Percentiles rank a stretch among this genome's conserved stretches.
phyloP scores from a whole-genome alignment of 2,113 vertebrate genomes.

The Sus scrofa region DNA sequence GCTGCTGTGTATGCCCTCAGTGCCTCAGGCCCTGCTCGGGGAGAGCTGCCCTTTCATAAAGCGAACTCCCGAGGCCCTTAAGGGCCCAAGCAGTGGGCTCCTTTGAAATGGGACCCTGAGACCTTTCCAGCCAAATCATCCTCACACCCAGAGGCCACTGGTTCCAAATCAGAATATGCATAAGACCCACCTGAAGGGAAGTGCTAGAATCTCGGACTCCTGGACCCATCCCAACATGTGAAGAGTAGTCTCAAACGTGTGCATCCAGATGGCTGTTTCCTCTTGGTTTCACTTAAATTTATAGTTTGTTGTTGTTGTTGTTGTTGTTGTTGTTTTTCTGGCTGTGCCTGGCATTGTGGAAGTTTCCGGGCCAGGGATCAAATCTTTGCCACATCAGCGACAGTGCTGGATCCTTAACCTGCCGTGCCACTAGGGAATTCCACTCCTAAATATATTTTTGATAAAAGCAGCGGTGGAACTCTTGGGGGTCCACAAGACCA shows the following conservation, averaged over 20 bases:
- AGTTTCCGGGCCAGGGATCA: no score
- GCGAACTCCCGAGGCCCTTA: background rate
- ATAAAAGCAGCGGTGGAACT: background rate
- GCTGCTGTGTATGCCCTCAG: background rate
- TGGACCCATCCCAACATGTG: background rate
- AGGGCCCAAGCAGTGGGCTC: background rate
- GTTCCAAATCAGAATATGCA: background rate
- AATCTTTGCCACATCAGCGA: no score
- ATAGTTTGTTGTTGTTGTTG: background rate
- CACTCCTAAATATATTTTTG: background rate
- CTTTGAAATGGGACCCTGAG: background rate
- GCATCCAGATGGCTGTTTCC: background rate
- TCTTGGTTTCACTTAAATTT: background rate
- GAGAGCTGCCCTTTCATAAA: no score
- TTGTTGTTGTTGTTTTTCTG: no score
- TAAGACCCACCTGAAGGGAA: background rate
- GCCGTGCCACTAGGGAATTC: no score
- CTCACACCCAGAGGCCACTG: background rate
- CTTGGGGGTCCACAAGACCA: background rate
- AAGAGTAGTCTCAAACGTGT: background rate
- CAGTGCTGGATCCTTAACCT: no score
- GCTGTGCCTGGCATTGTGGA: no score
- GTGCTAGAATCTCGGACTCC: background rate
- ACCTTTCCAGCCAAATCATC: background rate
- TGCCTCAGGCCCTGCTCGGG: background rate